Base-by-base conservation (phyloP, 2,888 invertebrate genomes). In the Diaperis boleti region DNA sequence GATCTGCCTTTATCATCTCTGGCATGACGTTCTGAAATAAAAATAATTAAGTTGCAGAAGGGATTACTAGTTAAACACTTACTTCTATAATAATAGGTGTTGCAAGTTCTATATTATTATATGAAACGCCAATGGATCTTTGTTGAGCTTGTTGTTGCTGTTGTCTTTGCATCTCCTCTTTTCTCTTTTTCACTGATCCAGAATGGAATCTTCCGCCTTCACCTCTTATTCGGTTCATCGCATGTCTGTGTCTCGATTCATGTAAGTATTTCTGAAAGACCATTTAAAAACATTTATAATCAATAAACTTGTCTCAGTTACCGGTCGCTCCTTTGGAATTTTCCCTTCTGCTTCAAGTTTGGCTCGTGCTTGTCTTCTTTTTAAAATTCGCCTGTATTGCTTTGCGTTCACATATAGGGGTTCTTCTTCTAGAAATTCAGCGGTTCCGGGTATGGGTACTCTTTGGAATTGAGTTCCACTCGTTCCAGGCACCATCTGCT, bases 351-450 rank as follows among this genome's bases (percentile, higher is more conserved):
- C 94, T 82, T 98, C 98, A 39, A 99, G 84, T 81, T 95, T 96
- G 1, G 98, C 98, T 49, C 99, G 82, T 0, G 98, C 98, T 73
- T 95, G 95, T 39, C 99, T 84, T 29, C 98, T 85, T 81, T 98
- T 98, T 47, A 99, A 84, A 76, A 99, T 99, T 64, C 98, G 87
- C 78, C 96, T 92, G 83, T 98, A 99, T 80, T 99, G 99, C 76
- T 98, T 93, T 14, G 98, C 98, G 84, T 99, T 99, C 0, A 99
- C 99, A 79, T 98, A 99, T 11, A 99, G 83, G 0, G 98, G 95
- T 75, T 98, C 97, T 77, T 98, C 98, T 78, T 97, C 97, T 0
- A 91, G 82, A 35, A 88, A 85, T 74, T 88, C 87, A 1, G 87
- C 84, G 1, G 88, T 85, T 55, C 85, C 85, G 1, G 87, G 85